These are phyloP conservation scores for Ciconia nigra DNA, from an alignment of 2,797 vertebrate species.

Conservation along the genomic window DNA sequence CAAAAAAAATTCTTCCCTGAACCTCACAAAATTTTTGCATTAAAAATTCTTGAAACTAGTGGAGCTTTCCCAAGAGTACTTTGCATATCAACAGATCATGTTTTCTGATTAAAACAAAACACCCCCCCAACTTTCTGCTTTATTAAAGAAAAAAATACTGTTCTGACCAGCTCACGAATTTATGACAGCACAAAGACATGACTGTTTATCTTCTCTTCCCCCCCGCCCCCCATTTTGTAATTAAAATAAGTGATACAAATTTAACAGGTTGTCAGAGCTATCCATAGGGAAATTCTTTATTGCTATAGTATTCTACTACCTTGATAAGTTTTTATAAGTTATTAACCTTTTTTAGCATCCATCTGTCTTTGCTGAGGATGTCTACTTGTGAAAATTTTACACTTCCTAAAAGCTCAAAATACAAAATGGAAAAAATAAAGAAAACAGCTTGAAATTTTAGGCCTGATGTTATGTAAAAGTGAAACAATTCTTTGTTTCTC, in stretches of 20 bases:
- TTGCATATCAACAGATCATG: neutral
- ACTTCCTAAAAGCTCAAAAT: neutral
- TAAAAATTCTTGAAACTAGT: neutral
- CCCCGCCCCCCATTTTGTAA: neutral
- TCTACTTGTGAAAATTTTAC: neutral
- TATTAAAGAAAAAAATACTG: neutral
- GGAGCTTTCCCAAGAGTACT: neutral
- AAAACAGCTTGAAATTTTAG: neutral
- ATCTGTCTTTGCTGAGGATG: neutral
- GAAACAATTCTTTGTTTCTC: neutral
- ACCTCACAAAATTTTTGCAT: neutral
- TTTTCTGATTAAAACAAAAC: neutral
- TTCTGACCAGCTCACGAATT: neutral
- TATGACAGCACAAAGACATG: neutral
- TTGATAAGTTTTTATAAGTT: neutral
- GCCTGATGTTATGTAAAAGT: neutral
- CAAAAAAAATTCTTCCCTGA: neutral
- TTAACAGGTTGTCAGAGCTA: neutral
- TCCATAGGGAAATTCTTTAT: neutral
- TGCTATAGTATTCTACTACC: neutral
- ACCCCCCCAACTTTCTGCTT: rapidly evolving
- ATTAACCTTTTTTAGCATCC: neutral
- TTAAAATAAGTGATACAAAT: neutral
- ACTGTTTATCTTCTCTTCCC: neutral
- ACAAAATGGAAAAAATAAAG: neutral